A percentile compares a stretch with the other conserved stretches of the same genome.
Conservation (phyloP, 2,797 vertebrate species). For the Coranthus polyacanthus region DNA sequence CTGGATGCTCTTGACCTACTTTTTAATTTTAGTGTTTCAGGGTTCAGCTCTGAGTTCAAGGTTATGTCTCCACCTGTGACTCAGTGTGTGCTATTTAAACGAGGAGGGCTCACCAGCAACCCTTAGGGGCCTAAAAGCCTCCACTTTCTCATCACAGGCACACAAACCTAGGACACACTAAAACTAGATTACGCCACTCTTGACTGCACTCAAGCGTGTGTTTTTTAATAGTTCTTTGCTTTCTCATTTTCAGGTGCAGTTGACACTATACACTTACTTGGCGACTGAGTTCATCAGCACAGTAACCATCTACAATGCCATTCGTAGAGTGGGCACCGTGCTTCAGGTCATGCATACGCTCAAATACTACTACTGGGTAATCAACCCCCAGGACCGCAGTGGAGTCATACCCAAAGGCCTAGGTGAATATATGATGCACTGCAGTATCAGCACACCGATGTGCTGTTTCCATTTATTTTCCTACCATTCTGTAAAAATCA, state of each 20-base stretch:
- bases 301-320: conserved; percentile 95
- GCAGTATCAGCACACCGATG: neutral
- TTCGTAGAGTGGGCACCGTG: conserved; percentile 95
- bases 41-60: conserved; percentile 51
- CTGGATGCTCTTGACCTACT: conserved; percentile 15
- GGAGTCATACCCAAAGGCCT: conserved; percentile 93
- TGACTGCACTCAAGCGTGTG: neutral
- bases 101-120: conserved; percentile 20
- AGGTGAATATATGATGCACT: conserved; percentile 81
- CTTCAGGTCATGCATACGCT: conserved; percentile 96
- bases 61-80: conserved; percentile 41
- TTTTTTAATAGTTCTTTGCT: neutral
- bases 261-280: conserved; percentile 94
- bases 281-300: conserved; percentile 97
- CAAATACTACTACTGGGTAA: conserved; percentile 97
- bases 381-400: conserved; percentile 96
- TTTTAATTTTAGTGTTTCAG: conserved; percentile 42
- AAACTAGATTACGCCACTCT: conserved; percentile 17
- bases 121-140: conserved; percentile 14
- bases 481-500: too few species aligned
- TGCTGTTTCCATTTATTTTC: too few species aligned
- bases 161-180: conserved; percentile 24
- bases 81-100: conserved; percentile 37
- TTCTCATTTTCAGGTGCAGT: conserved; percentile 87
- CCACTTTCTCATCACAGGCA: conserved; percentile 16